phyloP scores from a whole-genome alignment of 2,113 vertebrate genomes.

The Atractosteus spatula region DNA sequence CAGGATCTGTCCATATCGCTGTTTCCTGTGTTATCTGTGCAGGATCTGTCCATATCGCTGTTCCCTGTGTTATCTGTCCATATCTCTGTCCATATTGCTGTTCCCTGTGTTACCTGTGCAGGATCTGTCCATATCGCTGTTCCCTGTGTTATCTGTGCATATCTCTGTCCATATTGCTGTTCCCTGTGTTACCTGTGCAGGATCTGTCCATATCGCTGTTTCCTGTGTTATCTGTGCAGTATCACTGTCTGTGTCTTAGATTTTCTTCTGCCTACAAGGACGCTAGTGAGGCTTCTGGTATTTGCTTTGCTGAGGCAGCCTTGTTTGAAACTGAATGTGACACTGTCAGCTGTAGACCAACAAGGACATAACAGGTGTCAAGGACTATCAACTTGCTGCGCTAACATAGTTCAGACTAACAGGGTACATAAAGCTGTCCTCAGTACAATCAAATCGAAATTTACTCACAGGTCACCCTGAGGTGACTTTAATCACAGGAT shows the following conservation, averaged over 20 bases:
- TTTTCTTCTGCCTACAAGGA: slow-evolving; percentile 15
- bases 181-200: too few relatives aligned
- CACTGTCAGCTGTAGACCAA: slow-evolving; percentile 43
- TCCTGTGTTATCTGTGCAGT: slow-evolving; percentile 49
- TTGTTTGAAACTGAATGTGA: slow-evolving; percentile 36
- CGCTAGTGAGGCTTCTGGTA: neutral
- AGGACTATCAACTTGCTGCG: slow-evolving; percentile 46
- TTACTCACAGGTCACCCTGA: slow-evolving; percentile 42
- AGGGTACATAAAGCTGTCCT: slow-evolving; percentile 49
- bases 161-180: too few relatives aligned
- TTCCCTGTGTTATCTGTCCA: neutral
- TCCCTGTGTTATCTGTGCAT: too few relatives aligned
- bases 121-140: too few relatives aligned
- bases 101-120: slow-evolving; percentile 48
- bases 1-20: slow-evolving; percentile 17
- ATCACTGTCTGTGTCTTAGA: slow-evolving; percentile 54
- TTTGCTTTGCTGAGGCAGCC: slow-evolving; percentile 15
- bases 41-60: too few relatives aligned
- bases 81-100: slow-evolving; percentile 44
- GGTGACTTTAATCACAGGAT: slow-evolving; percentile 22
- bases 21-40: too few relatives aligned
- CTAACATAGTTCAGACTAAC: slow-evolving; percentile 41
- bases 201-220: slow-evolving; percentile 50
- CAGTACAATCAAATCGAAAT: slow-evolving; percentile 65
- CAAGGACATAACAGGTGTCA: slow-evolving; percentile 52